Conservation (phyloP, 23 tunicate species). For the Ciona savignyi region DNA sequence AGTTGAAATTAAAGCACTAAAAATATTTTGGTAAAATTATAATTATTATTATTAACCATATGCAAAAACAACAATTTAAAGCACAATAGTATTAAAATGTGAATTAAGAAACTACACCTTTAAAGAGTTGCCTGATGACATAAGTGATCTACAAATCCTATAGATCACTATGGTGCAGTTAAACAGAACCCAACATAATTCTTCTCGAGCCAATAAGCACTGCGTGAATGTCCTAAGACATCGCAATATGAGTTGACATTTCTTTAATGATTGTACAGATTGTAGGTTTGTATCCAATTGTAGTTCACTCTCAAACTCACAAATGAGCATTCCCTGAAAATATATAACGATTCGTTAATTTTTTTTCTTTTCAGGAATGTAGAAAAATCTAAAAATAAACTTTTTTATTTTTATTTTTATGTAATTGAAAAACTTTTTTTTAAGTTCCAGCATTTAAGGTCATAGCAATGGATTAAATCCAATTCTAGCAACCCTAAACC, state of each 20-base stretch:
- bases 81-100: too few species aligned
- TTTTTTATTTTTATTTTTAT: not conserved
- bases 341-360: too few species aligned
- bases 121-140: slow-evolving; percentile 19
- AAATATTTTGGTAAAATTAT: too few species aligned
- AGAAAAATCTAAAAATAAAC: not conserved
- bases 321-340: slow-evolving; percentile 55
- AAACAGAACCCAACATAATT: slow-evolving; percentile 78
- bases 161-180: slow-evolving; percentile 75
- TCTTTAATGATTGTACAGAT: slow-evolving; percentile 21
- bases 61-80: too few species aligned
- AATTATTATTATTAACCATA: too few species aligned
- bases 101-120: not conserved
- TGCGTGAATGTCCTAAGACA: slow-evolving; percentile 75
- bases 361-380: too few species aligned
- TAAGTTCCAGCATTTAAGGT: too few species aligned
- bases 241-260: slow-evolving; percentile 27
- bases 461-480: too few species aligned
- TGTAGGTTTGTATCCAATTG: slow-evolving; percentile 35
- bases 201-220: slow-evolving; percentile 45
- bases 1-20: too few species aligned
- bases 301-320: slow-evolving; percentile 32
- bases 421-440: too few species aligned
- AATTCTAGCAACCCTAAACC: too few species aligned
- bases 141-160: slow-evolving; percentile 49